Evolutionary conservation across 2,113 vertebrate species (phyloP).

Genomic region (Ammodramus savannarum): DNA sequence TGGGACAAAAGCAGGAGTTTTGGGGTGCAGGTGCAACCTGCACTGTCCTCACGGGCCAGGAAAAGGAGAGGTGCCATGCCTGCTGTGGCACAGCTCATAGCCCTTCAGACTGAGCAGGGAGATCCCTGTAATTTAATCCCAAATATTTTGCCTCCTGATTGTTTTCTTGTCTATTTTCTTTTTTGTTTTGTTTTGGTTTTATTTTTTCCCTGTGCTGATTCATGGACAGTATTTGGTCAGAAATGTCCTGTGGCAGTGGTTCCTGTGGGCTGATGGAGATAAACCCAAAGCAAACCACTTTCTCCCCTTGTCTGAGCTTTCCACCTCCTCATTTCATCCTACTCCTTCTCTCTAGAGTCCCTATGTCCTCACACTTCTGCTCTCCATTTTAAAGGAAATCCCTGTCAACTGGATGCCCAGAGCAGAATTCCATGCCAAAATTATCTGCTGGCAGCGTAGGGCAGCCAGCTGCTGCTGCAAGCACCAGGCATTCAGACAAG

Average conservation of each 20-base stretch:
- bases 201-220: background rate
- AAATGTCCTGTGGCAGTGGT: background rate
- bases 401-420: background rate
- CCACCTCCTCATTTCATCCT: background rate
- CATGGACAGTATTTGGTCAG: background rate
- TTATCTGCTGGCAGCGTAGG: background rate
- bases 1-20: background rate
- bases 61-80: background rate
- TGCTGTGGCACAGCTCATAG: background rate
- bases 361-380: background rate
- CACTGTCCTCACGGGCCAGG: background rate
- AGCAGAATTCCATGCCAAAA: conserved; percentile 7
- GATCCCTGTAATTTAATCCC: background rate
- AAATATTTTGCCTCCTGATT: background rate
- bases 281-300: background rate
- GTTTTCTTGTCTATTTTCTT: background rate
- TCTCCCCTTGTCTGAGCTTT: background rate
- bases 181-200: background rate
- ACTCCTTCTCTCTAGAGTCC: background rate
- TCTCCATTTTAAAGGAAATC: background rate
- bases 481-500: background rate
- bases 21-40: background rate
- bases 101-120: background rate
- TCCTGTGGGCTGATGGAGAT: background rate
- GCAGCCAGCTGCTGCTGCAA: background rate